Base-by-base conservation (phyloP, 1,140 invertebrate species). In the Atta colombica region DNA sequence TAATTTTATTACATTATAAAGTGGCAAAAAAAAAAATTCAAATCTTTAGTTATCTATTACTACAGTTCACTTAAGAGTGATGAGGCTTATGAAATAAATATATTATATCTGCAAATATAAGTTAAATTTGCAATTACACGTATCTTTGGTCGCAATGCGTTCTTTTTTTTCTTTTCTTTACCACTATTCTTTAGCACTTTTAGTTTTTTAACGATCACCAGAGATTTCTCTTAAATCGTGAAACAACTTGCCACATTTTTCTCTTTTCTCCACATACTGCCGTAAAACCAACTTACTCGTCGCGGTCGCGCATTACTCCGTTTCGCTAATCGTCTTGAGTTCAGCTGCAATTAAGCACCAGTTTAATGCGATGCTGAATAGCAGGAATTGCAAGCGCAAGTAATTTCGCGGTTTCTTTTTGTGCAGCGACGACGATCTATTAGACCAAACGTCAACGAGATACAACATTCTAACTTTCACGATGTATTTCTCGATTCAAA, bases 261-360 rank as follows among this genome's bases (percentile, higher is more conserved):
- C 58, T 51, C 28, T 18, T 55, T 74, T 51, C 68, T 61, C 55
- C 53, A 74, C 55, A 74, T 61, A 74, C 68, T 61, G 55, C 39
- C 53, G 18, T 25, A 61, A 45, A 45, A 84, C 69, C 69, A 31
- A 84, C 69, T 84, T 84, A n/a, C 28, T 84, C 69, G 69, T 75
- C 68, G 68, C 39, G 69, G 80, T 74, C 55, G 39, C 21, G n/a
- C 69, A 75, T 84, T 75, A 63, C 74, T 77, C 28, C 77, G 65
- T 53, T 74, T 68, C 28, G 66, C 71, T 87, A 90, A 90, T 90
- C 85, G 80, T 75, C 60, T 78, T 53, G 77, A 68, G 85, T 90
- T 90, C 85, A 77, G 66, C 60, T 84, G 77, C 84, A 87, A 90
- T 90, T 89, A 90, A 89, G 85, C 88, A 25, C 53, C 31, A 72